Percentiles rank a stretch among this genome's conserved stretches.
Conservation (phyloP, 2,797 vertebrate species). For the Scolopax bukidnonensis region DNA sequence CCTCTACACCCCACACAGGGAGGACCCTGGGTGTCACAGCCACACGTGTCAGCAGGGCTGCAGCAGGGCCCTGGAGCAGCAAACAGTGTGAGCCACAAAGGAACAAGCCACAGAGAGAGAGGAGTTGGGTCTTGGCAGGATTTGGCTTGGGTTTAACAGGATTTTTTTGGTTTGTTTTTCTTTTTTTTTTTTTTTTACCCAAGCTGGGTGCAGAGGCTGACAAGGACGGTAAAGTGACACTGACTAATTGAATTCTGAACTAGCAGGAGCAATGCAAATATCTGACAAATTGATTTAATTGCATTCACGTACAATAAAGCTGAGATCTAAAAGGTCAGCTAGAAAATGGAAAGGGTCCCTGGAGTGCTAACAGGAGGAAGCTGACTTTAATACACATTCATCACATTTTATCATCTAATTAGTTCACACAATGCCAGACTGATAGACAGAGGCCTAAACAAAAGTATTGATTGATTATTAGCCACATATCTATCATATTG, state of each 20-base stretch:
- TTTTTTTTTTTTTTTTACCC: background rate
- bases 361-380: slow-evolving; percentile 84
- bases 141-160: background rate
- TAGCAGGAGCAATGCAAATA: slow-evolving; percentile 83
- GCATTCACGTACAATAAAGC: slow-evolving; percentile 89
- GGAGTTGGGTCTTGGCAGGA: background rate
- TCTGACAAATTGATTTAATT: slow-evolving; percentile 90
- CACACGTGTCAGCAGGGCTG: rapidly evolving
- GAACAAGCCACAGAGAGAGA: background rate
- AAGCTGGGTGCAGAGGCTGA: slow-evolving; percentile 49
- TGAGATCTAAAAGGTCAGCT: slow-evolving; percentile 91
- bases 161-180: background rate
- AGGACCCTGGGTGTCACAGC: rapidly evolving
- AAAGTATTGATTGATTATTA: slow-evolving; percentile 91
- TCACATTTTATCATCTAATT: slow-evolving; percentile 99
- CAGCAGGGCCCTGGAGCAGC: rapidly evolving
- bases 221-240: slow-evolving; percentile 76
- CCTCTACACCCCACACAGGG: rapidly evolving
- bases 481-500: slow-evolving; percentile 91
- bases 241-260: slow-evolving; percentile 81
- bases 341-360: slow-evolving; percentile 87
- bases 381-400: slow-evolving; percentile 93
- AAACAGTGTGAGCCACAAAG: rapidly evolving
- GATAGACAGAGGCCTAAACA: slow-evolving; percentile 85
- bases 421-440: slow-evolving; percentile 88